These are phyloP conservation scores for Dasyornis broadbenti DNA, from an alignment of 2,113 vertebrate genomes.

Conservation along the genomic window DNA sequence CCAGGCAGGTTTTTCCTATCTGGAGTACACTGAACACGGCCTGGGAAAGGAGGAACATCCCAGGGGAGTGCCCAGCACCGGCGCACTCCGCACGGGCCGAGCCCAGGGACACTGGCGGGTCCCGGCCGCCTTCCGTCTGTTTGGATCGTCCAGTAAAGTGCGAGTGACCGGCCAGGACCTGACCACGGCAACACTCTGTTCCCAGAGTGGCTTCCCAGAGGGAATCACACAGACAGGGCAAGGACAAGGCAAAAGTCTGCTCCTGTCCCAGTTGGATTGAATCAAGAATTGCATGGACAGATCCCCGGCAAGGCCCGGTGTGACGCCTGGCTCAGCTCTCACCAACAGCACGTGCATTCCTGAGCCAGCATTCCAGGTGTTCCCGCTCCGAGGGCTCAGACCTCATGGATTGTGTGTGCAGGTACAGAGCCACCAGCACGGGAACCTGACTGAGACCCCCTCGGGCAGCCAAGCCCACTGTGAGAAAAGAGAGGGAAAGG, in stretches of 20 bases:
- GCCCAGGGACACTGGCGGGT: not conserved
- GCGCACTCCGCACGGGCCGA: accelerated
- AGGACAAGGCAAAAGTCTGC: not conserved
- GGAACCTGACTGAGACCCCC: not conserved
- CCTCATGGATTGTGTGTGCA: accelerated
- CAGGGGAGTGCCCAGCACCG: not conserved
- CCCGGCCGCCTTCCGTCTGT: accelerated
- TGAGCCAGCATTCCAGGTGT: not conserved
- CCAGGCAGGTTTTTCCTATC: conserved; percentile 46
- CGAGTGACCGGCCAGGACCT: not conserved
- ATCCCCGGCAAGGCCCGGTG: not conserved
- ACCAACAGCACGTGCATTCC: not conserved
- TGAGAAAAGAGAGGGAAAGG: not conserved
- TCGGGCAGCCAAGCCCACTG: not conserved
- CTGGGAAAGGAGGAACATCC: not conserved
- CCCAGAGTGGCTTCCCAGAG: not conserved
- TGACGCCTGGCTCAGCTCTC: not conserved
- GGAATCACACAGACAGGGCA: not conserved
- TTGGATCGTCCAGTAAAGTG: not conserved
- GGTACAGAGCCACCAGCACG: not conserved
- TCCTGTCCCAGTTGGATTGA: not conserved
- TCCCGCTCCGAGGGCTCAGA: not conserved
- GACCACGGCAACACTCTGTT: not conserved
- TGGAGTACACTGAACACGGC: not conserved
- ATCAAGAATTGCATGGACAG: not conserved